Percentiles rank a stretch among this genome's conserved stretches.
These are phyloP conservation scores for Agonum fuliginosum DNA, from an alignment of 2,888 invertebrate genomes.

Conservation along the genomic window DNA sequence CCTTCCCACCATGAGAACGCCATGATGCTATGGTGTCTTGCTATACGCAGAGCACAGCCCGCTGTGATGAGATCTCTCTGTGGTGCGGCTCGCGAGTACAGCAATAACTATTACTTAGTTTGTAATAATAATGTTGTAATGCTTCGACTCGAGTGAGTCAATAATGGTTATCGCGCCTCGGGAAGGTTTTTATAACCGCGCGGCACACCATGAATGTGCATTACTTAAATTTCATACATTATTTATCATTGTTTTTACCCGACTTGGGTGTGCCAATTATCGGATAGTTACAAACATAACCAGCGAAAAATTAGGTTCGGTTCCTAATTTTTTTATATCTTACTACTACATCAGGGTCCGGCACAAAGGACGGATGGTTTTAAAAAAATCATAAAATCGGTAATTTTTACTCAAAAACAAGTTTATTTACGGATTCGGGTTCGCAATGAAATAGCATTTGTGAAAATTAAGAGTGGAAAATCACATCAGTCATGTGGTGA, in stretches of 20 bases:
- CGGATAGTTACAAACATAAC: no score
- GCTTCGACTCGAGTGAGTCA: slow-evolving; percentile 61
- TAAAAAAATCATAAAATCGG: no score
- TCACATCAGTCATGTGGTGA: no score
- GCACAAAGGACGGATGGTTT: no score
- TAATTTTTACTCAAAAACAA: no score
- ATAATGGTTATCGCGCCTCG: slow-evolving; percentile 59
- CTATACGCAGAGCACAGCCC: slow-evolving; percentile 63
- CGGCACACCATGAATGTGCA: neutral
- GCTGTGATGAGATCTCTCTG: slow-evolving; percentile 68
- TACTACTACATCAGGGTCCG: no score
- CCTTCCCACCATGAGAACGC: slow-evolving; percentile 68
- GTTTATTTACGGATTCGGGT: no score
- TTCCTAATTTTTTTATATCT: no score
- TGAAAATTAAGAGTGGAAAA: no score
- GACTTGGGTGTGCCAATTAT: no score
- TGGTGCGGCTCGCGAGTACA: slow-evolving; percentile 64
- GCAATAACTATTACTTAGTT: slow-evolving; percentile 68
- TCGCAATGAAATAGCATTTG: no score
- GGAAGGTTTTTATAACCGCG: slow-evolving; percentile 55
- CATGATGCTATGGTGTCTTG: slow-evolving; percentile 61
- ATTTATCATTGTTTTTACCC: neutral
- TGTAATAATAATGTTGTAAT: slow-evolving; percentile 69
- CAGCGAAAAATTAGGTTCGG: no score
- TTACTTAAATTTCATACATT: neutral